These are phyloP conservation scores for Pygoscelis antarcticus DNA, from an alignment of 2,113 vertebrate genomes.

Conservation along the genomic window DNA sequence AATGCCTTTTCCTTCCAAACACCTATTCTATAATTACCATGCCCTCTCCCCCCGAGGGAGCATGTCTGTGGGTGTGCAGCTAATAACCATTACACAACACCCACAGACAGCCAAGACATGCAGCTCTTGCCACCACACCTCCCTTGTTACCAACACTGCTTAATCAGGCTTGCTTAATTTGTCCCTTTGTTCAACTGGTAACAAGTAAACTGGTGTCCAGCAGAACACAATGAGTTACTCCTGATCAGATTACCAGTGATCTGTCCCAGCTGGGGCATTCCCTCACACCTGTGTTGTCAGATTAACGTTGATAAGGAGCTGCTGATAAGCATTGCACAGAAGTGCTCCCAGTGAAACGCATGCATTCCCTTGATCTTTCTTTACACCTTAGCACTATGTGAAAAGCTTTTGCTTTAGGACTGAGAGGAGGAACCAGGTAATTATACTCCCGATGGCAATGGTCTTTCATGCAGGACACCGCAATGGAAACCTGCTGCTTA, in stretches of 20 bases:
- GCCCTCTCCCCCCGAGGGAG: background rate
- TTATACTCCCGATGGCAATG: background rate
- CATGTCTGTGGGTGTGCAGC: background rate
- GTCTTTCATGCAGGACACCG: background rate
- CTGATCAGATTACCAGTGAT: background rate
- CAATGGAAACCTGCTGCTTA: background rate
- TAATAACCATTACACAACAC: too few relatives aligned
- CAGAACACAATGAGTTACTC: background rate
- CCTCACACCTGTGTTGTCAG: conserved; percentile 55
- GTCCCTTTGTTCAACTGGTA: background rate
- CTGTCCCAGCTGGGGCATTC: background rate
- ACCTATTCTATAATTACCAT: background rate
- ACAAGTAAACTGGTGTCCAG: background rate
- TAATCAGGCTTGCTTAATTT: background rate
- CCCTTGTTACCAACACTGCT: background rate
- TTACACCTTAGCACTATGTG: background rate
- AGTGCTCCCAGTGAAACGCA: background rate
- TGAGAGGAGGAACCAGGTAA: background rate
- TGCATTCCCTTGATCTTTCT: conserved; percentile 12
- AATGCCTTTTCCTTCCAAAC: background rate
- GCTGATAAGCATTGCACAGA: background rate
- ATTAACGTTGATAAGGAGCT: background rate
- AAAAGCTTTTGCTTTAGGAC: background rate
- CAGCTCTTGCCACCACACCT: background rate
- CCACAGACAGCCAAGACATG: background rate